Percentiles rank a stretch among this genome's conserved stretches.
Conservation (phyloP, 2,797 vertebrate species). For the Tragelaphus eurycerus region DNA sequence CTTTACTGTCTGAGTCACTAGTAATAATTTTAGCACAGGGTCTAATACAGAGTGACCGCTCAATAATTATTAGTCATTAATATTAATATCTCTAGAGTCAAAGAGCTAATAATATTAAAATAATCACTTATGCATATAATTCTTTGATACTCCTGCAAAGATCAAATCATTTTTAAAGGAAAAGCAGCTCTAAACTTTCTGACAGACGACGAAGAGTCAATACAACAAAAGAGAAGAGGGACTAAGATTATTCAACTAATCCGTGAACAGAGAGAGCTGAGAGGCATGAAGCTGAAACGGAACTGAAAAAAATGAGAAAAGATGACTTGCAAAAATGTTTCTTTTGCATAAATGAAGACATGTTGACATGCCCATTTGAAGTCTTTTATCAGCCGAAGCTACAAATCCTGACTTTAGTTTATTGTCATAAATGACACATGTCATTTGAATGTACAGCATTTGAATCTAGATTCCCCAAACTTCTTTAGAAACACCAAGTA, state of each 20-base stretch:
- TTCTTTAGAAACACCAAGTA: neutral
- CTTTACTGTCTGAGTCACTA: neutral
- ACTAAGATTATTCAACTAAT: neutral
- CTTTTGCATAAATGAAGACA: neutral
- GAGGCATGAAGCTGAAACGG: neutral
- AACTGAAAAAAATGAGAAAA: neutral
- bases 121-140: neutral
- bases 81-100: neutral
- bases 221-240: neutral
- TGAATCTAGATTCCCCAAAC: neutral
- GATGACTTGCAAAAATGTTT: neutral
- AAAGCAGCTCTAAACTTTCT: neutral
- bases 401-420: neutral
- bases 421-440: neutral
- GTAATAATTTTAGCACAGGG: neutral
- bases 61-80: neutral
- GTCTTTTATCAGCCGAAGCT: neutral
- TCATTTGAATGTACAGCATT: neutral
- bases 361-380: neutral
- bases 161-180: conserved; percentile 5
- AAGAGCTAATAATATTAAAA: neutral
- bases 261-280: neutral
- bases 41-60: neutral
- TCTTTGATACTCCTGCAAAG: neutral
- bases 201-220: neutral